Evolutionary conservation across 30 jellyfish, hydroid and myxozoan genomes (phyloP), one percentile per base, ranked within the genome.

Genomic region (Cassiopea andromeda): DNA sequence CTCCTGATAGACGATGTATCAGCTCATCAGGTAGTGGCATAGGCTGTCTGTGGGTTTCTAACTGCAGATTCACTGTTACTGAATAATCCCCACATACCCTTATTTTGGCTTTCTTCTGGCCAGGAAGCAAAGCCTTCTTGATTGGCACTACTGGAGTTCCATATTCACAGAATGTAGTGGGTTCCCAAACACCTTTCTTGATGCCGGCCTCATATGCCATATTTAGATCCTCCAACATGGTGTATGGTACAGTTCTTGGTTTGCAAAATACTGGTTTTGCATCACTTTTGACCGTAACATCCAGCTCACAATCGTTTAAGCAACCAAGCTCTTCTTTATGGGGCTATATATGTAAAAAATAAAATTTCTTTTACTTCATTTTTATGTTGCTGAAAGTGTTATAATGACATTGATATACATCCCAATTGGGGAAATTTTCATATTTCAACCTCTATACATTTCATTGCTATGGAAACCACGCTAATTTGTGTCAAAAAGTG

Each of bases 91-190:
- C 38, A 27, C 38, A 27, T 27, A 27, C 38, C 38, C 38, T 27
- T 27, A 27, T 27, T 27, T 27, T 27, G 38, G 38, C 0, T 27
- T 27, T 27, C 38, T 27, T 27, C 38, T 68, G 77, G 18, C 77
- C 77, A 17, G 77, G 77, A 15, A 68, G 77, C 77, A 68, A 7
- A 68, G 77, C 77, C 17, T 68, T 68, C 77, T 68, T 68, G 77
- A 68, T 68, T 17, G 77, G 77, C 10, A 68, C 77, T 47, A 68
- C 77, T 68, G 77, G 77, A 68, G 77, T 15, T 47, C 77, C 77
- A 68, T 17, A 68, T 68, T 68, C 47, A 15, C 77, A 13, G 43
- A 68, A 68, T 6, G 18, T 45, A 17, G 77, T 68, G 17, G 77
- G 47, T 68, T 6, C 10, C 77, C 77, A 68, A 17, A 68, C 77